Percentiles rank a stretch among this genome's conserved stretches.
These are phyloP conservation scores for Macquaria ambigua DNA, from an alignment of 2,113 vertebrate species.

Conservation along the genomic window DNA sequence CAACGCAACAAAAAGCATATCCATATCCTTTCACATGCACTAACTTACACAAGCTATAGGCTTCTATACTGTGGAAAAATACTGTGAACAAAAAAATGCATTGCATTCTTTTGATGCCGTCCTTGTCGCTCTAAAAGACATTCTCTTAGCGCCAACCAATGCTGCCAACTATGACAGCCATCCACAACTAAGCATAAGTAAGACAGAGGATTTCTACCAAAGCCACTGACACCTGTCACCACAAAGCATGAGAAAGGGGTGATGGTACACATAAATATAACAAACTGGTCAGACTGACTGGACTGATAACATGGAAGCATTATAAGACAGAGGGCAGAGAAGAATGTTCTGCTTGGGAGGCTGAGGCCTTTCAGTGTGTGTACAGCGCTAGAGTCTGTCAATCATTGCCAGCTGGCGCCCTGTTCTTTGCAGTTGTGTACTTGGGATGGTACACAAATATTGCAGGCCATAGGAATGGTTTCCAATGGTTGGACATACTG, in stretches of 20 bases:
- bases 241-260: conserved; percentile 33
- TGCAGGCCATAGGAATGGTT: conserved; percentile 10
- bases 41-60: not conserved
- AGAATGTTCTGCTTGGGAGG: conserved; percentile 52
- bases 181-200: conserved; percentile 39
- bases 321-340: conserved; percentile 37
- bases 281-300: conserved; percentile 63
- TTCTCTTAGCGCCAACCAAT: conserved; percentile 5
- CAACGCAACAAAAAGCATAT: not conserved
- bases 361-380: conserved; percentile 30
- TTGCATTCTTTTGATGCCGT: conserved; percentile 4
- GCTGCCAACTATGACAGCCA: conserved; percentile 56
- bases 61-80: not conserved
- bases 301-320: conserved; percentile 54
- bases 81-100: not conserved
- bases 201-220: conserved; percentile 61
- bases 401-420: conserved; percentile 1
- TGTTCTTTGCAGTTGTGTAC: conserved; percentile 6
- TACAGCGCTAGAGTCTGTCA: conserved; percentile 55
- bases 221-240: conserved; percentile 65
- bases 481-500: not conserved
- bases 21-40: not conserved
- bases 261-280: conserved; percentile 70
- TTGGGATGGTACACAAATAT: conserved; percentile 28
- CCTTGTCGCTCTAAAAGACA: conserved; percentile 22